Base-by-base conservation (phyloP, 2,113 vertebrate genomes). In the Ammospiza nelsoni region DNA sequence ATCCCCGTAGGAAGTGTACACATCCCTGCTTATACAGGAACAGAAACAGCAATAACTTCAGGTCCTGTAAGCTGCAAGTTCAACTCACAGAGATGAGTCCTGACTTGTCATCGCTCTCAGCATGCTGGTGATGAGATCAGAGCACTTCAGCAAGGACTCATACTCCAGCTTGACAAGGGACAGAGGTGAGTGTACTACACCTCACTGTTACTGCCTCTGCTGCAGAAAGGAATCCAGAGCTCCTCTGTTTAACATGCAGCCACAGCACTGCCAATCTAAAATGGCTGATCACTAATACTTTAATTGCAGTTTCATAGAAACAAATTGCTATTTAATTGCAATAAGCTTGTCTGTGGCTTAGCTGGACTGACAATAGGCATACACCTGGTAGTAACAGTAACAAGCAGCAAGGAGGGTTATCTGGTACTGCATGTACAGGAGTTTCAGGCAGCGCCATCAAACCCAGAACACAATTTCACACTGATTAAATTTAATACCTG, bases 261-360 rank as follows among this genome's bases (percentile, higher is more conserved):
- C 95, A 92, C 92, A 96, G 97, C 97, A 55, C 37, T 95, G 97
- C 97, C 97, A 97, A 95, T 97, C 97, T 98, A 97, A 98, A 97
- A 98, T 97, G 97, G 98, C 97, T 98, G 98, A 98, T 98, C 97
- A 74, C 97, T 98, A 98, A 98, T 98, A 97, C 97, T 97, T 98
- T 98, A 98, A 98, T 98, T 98, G 98, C 97, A 98, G 98, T 98
- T 98, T 98, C 98, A 98, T 97, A 97, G 98, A 98, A 98, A 98
- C 98, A 98, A 98, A 98, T 98, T 98, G 98, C 98, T 97, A 88
- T 98, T 98, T 98, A 98, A 98, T 98, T 98, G 96, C 97, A 98
- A 95, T 97, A 97, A 98, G 97, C 97, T 97, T 96, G 98, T 97
- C 96, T 96, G 98, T 94, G 97, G 97, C 97, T 98, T 97, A 96